A percentile compares a stretch with the other conserved stretches of the same genome.
Conservation (phyloP, 2,797 vertebrate species). For the Parotocinclus haroldoi region DNA sequence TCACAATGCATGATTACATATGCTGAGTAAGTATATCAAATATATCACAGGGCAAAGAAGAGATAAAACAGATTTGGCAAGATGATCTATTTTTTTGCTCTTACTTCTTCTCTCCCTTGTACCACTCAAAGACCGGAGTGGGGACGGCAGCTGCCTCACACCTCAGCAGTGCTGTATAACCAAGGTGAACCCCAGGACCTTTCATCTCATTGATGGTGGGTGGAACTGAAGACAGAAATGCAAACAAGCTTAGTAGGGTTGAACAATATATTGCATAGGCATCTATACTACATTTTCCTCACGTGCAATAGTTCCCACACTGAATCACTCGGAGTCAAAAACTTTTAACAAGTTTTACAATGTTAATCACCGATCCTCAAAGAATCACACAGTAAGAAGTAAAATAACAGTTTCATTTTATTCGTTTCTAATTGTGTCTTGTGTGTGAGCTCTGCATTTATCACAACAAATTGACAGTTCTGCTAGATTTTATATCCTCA, state of each 20-base stretch:
- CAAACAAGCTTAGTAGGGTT: background rate
- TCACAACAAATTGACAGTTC: no score
- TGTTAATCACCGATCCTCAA: no score
- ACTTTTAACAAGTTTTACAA: no score
- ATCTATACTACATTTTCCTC: no score
- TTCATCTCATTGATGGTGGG: constrained; percentile 97
- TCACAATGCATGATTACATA: constrained; percentile 28
- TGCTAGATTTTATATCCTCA: no score
- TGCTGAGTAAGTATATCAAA: constrained; percentile 18
- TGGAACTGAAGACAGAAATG: constrained; percentile 72
- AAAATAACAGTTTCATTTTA: no score
- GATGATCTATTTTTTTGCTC: constrained; percentile 43
- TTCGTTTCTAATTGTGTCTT: no score
- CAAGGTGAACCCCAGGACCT: constrained; percentile 81
- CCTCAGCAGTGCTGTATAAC: constrained; percentile 86
- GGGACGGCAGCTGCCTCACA: constrained; percentile 95
- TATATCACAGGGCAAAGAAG: background rate
- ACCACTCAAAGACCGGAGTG: constrained; percentile 90
- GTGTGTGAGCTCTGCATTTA: no score
- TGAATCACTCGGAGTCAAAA: no score
- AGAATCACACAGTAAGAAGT: no score
- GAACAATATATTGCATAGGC: no score
- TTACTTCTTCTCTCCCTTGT: constrained; percentile 97
- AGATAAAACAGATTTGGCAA: constrained; percentile 37
- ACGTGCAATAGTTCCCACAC: no score